phyloP scores from a whole-genome alignment of 2,797 vertebrate species.

The Pangasius mekongensis region DNA sequence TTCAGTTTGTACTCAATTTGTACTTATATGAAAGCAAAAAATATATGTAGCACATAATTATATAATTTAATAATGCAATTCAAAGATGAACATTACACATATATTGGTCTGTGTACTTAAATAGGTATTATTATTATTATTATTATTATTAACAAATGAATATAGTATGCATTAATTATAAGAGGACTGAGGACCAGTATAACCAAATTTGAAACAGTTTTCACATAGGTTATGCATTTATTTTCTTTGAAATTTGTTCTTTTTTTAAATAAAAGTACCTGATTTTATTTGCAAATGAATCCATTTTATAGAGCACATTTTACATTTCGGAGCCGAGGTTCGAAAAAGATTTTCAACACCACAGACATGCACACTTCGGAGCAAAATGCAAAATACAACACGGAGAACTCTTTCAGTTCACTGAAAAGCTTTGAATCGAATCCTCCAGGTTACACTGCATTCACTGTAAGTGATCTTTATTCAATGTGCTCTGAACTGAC shows the following conservation, averaged over 20 bases:
- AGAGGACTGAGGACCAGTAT: background rate
- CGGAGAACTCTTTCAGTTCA: background rate
- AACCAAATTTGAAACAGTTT: background rate
- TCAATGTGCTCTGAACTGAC: conserved; percentile 17
- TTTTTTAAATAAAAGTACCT: background rate
- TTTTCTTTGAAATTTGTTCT: too few species aligned
- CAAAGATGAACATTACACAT: background rate
- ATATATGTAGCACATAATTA: background rate
- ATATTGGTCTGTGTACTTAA: background rate
- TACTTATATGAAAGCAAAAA: background rate
- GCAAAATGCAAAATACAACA: background rate
- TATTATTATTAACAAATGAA: background rate
- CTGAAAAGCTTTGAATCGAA: conserved; percentile 4
- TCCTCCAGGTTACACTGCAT: conserved; percentile 17
- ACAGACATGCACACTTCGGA: background rate
- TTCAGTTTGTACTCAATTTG: background rate
- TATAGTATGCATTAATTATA: background rate
- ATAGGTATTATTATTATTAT: background rate
- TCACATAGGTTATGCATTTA: background rate
- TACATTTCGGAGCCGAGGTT: too few species aligned
- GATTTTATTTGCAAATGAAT: background rate
- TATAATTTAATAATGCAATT: background rate
- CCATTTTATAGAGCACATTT: background rate
- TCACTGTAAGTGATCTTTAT: conserved; percentile 33
- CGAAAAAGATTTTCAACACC: background rate